Evolutionary conservation across 2,888 invertebrate genomes (phyloP).

Genomic region (Limnephilus lunatus): DNA sequence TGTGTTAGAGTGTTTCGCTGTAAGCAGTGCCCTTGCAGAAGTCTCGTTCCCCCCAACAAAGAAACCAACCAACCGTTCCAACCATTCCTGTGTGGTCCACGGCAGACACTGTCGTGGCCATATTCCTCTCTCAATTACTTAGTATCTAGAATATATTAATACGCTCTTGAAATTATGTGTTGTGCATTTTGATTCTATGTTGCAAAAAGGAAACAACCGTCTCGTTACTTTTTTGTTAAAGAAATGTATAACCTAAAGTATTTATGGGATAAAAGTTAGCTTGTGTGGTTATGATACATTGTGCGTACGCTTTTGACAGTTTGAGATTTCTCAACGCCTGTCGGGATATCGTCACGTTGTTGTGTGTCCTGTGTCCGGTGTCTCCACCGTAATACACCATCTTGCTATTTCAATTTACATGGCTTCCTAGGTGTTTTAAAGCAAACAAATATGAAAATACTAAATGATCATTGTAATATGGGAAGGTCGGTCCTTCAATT

Average conservation of each 20-base stretch:
- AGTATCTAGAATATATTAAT: conserved; percentile 61
- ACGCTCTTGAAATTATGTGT: conserved; percentile 62
- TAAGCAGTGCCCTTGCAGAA: conserved; percentile 64
- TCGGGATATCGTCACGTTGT: conserved; percentile 22
- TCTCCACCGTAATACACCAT: not conserved
- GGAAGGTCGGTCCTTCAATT: conserved; percentile 19
- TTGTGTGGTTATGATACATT: conserved; percentile 54
- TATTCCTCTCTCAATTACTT: conserved; percentile 64
- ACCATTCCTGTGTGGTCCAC: conserved; percentile 63
- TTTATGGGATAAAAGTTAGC: conserved; percentile 47
- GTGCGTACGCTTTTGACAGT: conserved; percentile 54
- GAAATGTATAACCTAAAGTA: conserved; percentile 36
- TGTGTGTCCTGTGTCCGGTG: conserved; percentile 11
- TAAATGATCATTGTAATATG: conserved; percentile 33
- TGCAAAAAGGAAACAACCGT: conserved; percentile 39
- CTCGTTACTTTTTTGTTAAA: conserved; percentile 38
- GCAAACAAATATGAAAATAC: not conserved
- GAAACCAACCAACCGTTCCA: conserved; percentile 10
- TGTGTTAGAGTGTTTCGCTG: conserved; percentile 53
- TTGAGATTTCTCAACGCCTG: conserved; percentile 42
- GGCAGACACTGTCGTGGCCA: conserved; percentile 25
- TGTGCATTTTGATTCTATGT: conserved; percentile 60
- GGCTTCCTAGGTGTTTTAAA: conserved; percentile 40
- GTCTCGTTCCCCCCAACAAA: conserved; percentile 65
- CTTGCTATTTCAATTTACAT: conserved; percentile 13